phyloP scores from a whole-genome alignment of 2,888 invertebrate genomes.

The Lissocephala sabroskyi region DNA sequence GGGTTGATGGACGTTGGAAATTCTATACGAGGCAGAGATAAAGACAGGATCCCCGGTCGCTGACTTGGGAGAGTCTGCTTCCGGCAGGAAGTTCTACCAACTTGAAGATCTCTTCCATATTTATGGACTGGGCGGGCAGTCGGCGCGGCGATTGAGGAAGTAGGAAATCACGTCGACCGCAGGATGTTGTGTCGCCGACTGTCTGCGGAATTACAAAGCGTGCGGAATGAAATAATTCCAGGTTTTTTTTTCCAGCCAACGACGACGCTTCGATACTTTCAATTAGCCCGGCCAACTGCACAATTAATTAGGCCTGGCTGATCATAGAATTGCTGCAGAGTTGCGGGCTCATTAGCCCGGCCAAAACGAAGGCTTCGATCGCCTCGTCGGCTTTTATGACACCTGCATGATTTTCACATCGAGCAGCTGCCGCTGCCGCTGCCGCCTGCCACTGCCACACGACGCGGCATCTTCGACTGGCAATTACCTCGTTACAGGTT shows the following conservation, averaged over 20 bases:
- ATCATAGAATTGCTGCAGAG: too few species aligned
- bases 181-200: constrained; percentile 36
- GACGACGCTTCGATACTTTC: constrained; percentile 54
- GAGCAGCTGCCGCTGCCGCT: constrained; percentile 22
- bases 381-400: constrained; percentile 39
- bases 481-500: constrained; percentile 60
- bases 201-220: constrained; percentile 22
- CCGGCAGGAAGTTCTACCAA: too few species aligned
- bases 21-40: constrained; percentile 41
- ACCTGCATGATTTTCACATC: constrained; percentile 58
- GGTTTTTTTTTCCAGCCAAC: constrained; percentile 37
- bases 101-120: neutral
- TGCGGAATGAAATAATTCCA: constrained; percentile 44
- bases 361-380: too few species aligned
- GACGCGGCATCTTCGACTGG: constrained; percentile 5
- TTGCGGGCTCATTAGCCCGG: too few species aligned
- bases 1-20: constrained; percentile 41
- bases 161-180: constrained; percentile 58
- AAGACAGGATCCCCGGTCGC: constrained; percentile 3
- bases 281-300: constrained; percentile 32
- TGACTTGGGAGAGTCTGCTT: constrained; percentile 2
- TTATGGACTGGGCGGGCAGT: too few species aligned
- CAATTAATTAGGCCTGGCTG: constrained; percentile 26
- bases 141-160: constrained; percentile 32
- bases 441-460: too few species aligned